Evolutionary conservation across 2,888 invertebrate genomes (phyloP), one percentile per base, ranked within the genome.

Genomic region (Andrena camellia): DNA sequence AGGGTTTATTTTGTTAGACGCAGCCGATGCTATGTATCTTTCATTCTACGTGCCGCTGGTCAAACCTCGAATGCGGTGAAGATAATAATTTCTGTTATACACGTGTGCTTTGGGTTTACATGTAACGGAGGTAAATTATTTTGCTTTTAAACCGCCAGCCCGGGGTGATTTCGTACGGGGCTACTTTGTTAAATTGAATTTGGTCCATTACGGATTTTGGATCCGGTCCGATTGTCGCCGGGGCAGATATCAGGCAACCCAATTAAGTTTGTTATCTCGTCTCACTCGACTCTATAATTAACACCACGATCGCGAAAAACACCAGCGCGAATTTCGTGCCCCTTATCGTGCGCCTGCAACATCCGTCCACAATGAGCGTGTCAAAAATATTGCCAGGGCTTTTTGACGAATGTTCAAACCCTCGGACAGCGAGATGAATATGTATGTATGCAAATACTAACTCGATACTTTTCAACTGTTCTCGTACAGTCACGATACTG

Each of bases 181-280:
- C 69, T 70, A 71, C 71, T 64, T 26, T 42, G 33, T 79, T 42
- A 70, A 59, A 70, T 79, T 57, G 50, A 60, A 70, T 62, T 57
- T 57, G 57, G 57, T 57, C 57, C 57, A 57, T 57, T 57, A 26
- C 57, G 57, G 57, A 23, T 57, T 79, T 33, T n/a, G 29, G 59
- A 42, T 50, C 20, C 23, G 20, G 13, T 35, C 33, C 64, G 63
- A 69, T 57, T 79, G n/a, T 63, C 69, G 29, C 20, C n/a, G 33
- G 6, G 0, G 1, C 57, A 48, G 20, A 17, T 67, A 76, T 66
- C 66, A 42, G 17, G 23, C 59, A 35, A 42, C 29, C 62, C 26
- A 78, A 78, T 59, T 78, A 52, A 69, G 64, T 70, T 52, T 13
- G 50, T 79, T 79, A 79, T 79, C 79, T 79, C 59, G 2, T 29